Conservation (phyloP, 2,888 invertebrate genomes). For the Schizotus pectinicornis region DNA sequence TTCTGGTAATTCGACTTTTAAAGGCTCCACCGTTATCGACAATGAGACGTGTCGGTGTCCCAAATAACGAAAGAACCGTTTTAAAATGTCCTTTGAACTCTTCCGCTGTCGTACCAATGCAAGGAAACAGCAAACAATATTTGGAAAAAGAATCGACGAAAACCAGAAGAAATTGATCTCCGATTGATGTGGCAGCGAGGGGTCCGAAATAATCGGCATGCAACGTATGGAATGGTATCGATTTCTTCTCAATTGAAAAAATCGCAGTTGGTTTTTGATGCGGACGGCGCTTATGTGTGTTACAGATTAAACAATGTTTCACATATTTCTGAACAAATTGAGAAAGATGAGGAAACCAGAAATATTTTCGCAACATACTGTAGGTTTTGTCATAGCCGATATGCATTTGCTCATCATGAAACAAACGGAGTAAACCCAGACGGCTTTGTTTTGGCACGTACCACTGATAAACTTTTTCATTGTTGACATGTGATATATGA, state of each 20-base stretch:
- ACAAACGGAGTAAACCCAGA: not conserved
- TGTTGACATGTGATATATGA: not conserved
- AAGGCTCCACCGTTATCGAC: not conserved
- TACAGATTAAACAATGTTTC: conserved; percentile 4
- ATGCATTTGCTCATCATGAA: not conserved
- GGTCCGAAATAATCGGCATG: not conserved
- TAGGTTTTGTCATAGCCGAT: conserved; percentile 1
- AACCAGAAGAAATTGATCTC: conserved; percentile 8
- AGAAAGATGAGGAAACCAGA: conserved; percentile 14
- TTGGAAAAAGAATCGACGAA: conserved; percentile 9
- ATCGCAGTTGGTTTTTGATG: not conserved
- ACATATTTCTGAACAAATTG: conserved; percentile 6
- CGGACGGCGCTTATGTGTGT: not conserved
- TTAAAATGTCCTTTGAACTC: conserved; percentile 8
- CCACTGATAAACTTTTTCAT: conserved; percentile 2
- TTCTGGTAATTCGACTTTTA: not conserved
- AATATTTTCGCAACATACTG: not conserved
- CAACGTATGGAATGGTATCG: not conserved
- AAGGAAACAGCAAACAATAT: conserved; percentile 6
- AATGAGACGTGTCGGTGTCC: not conserved
- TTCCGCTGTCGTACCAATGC: not conserved
- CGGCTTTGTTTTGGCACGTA: not conserved
- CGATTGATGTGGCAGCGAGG: not conserved
- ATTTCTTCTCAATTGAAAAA: not conserved
- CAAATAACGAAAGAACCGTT: conserved; percentile 1